A percentile compares a stretch with the other conserved stretches of the same genome.
Conservation (phyloP, 37 sponge, comb jelly and placozoan species). For the Mnemiopsis leidyi region DNA sequence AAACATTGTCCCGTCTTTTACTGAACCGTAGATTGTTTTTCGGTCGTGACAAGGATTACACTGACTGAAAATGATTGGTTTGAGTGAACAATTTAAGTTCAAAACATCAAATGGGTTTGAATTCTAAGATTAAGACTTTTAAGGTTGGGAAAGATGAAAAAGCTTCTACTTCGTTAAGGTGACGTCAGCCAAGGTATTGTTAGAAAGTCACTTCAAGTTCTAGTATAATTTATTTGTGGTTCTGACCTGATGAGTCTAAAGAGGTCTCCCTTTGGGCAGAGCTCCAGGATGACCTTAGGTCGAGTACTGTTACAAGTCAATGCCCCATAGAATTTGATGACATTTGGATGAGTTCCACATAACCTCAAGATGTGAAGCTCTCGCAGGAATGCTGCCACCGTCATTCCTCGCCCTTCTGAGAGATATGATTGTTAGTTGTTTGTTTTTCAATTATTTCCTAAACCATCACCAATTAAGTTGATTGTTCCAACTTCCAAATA, state of each 20-base stretch:
- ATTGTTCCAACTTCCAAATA: too few relatives aligned
- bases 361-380: conserved; percentile 11
- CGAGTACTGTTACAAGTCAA: neutral
- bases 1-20: neutral
- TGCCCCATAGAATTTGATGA: neutral
- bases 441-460: too few relatives aligned
- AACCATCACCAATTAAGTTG: too few relatives aligned
- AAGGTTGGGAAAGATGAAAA: too few relatives aligned
- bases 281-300: neutral
- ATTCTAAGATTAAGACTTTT: too few relatives aligned
- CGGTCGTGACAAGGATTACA: neutral
- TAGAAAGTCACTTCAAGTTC: too few relatives aligned
- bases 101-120: too few relatives aligned
- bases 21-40: neutral
- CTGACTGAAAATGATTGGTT: neutral
- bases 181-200: too few relatives aligned
- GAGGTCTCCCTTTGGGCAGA: neutral
- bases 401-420: neutral
- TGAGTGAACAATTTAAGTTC: too few relatives aligned
- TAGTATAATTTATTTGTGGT: too few relatives aligned
- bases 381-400: neutral
- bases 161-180: too few relatives aligned
- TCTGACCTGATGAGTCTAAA: neutral
- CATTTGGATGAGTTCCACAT: neutral
- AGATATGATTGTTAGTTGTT: too few relatives aligned